Evolutionary conservation across 1,140 invertebrate genomes (phyloP).

Genomic region (Pentalonia nigronervosa): DNA sequence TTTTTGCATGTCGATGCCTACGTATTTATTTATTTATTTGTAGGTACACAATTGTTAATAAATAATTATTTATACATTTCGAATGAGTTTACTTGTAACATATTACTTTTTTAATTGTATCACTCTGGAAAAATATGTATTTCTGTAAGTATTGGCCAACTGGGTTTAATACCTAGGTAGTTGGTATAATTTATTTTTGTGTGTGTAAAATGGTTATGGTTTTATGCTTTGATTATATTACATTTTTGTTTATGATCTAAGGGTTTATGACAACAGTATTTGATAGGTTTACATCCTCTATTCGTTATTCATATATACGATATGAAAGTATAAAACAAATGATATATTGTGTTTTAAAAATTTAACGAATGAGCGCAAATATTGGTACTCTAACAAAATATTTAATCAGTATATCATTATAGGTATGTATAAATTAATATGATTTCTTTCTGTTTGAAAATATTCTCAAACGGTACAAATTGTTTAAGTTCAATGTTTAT

Average conservation of each 20-base stretch:
- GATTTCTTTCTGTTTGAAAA: neutral
- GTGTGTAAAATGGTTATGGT: neutral
- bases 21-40: slow-evolving; percentile 8
- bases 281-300: neutral
- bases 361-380: neutral
- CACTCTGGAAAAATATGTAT: neutral
- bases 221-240: neutral
- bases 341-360: neutral
- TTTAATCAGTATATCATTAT: no score
- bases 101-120: neutral
- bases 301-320: neutral
- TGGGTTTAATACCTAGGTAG: neutral
- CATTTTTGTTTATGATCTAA: neutral
- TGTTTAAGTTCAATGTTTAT: neutral
- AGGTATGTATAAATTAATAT: neutral
- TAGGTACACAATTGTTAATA: neutral
- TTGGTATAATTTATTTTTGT: neutral
- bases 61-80: neutral
- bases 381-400: no score
- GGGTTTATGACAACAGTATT: neutral
- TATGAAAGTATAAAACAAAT: no score
- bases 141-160: neutral
- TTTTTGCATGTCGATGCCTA: neutral
- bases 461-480: neutral
- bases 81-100: neutral